Conservation (phyloP, 2,113 vertebrate species). For the Hiodon alosoides region DNA sequence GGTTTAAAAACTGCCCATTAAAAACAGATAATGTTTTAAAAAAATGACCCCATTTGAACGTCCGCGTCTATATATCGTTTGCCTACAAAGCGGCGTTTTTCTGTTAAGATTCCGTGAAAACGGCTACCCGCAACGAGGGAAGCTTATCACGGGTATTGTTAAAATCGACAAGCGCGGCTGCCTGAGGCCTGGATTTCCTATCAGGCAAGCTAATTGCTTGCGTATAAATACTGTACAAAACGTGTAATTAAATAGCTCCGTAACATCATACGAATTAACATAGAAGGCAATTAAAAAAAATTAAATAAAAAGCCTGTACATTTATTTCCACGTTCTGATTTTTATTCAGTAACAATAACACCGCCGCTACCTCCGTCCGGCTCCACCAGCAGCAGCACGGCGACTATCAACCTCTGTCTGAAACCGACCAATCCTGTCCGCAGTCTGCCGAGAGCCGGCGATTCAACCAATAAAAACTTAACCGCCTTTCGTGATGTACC, state of each 20-base stretch:
- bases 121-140: constrained; percentile 26
- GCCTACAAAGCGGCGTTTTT: background rate
- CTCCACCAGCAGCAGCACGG: constrained; percentile 60
- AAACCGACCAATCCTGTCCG: constrained; percentile 45
- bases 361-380: constrained; percentile 49
- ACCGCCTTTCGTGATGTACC: constrained; percentile 4
- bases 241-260: constrained; percentile 29
- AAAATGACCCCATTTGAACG: constrained; percentile 22
- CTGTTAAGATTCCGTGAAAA: constrained; percentile 32
- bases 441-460: constrained; percentile 38
- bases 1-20: constrained; percentile 32
- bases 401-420: constrained; percentile 39
- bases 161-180: constrained; percentile 60
- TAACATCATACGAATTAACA: constrained; percentile 21
- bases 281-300: constrained; percentile 16
- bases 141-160: constrained; percentile 62
- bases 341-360: constrained; percentile 59
- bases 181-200: constrained; percentile 56
- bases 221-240: constrained; percentile 51
- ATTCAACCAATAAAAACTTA: constrained; percentile 50
- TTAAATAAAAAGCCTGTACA: constrained; percentile 22
- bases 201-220: constrained; percentile 37
- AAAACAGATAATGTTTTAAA: constrained; percentile 43
- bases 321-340: constrained; percentile 40
- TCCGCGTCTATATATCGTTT: constrained; percentile 1